phyloP scores from a whole-genome alignment of 2,113 vertebrate genomes.

The Cephalophus harveyi region DNA sequence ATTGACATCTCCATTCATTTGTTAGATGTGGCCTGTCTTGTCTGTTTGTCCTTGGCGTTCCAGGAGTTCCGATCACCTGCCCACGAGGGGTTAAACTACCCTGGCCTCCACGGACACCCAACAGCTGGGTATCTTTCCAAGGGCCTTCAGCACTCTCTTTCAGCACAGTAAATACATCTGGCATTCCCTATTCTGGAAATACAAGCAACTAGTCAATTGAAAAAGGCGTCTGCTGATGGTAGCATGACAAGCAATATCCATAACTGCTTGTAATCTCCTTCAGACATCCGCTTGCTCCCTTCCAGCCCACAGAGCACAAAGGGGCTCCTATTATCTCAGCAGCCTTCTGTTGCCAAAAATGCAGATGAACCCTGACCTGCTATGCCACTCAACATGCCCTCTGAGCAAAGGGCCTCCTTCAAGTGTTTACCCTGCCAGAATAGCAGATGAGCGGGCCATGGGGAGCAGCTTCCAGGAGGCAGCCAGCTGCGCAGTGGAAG shows the following conservation, averaged over 20 bases:
- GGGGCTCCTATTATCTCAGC: conserved; percentile 64
- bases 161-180: background rate
- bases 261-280: conserved; percentile 72
- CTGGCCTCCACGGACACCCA: background rate
- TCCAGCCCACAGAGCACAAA: conserved; percentile 59
- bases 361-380: conserved; percentile 61
- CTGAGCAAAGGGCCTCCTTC: background rate
- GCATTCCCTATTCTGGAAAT: conserved; percentile 40
- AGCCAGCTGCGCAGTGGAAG: background rate
- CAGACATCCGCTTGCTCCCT: conserved; percentile 57
- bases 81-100: background rate
- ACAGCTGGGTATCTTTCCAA: conserved; percentile 46
- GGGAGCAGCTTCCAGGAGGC: background rate
- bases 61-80: background rate
- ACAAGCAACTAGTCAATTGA: conserved; percentile 38
- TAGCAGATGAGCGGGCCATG: background rate
- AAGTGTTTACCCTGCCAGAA: conserved; percentile 33
- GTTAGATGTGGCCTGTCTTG: background rate
- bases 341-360: conserved; percentile 58
- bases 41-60: background rate
- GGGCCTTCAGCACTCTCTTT: conserved; percentile 11
- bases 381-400: conserved; percentile 43
- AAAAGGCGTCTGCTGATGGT: conserved; percentile 69
- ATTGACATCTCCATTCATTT: background rate
- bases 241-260: conserved; percentile 72